Percentiles rank a stretch among this genome's conserved stretches.
Conservation (phyloP, 2,888 invertebrate genomes). For the Euzetes globulus region DNA sequence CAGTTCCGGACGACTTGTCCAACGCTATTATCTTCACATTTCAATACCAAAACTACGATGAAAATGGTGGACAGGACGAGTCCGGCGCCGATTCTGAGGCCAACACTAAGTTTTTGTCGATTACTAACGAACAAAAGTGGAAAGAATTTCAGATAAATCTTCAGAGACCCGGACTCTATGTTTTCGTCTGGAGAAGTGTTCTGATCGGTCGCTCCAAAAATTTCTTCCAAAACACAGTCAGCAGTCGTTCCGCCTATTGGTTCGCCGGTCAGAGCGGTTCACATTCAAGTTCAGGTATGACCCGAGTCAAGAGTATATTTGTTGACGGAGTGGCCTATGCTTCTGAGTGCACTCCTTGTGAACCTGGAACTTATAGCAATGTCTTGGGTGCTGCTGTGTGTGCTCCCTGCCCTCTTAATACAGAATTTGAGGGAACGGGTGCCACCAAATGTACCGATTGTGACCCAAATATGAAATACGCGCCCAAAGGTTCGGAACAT, state of each 20-base stretch:
- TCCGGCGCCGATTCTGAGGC: not conserved
- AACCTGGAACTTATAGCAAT: slow-evolving; percentile 50
- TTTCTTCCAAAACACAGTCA: not conserved
- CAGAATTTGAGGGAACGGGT: slow-evolving; percentile 48
- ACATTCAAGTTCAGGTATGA: slow-evolving; percentile 1
- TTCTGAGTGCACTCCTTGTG: slow-evolving; percentile 52
- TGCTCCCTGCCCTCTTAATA: slow-evolving; percentile 50
- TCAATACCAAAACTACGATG: slow-evolving; percentile 32
- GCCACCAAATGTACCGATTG: slow-evolving; percentile 50
- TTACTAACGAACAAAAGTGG: slow-evolving; percentile 33
- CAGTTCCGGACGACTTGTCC: slow-evolving; percentile 46
- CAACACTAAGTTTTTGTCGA: not conserved
- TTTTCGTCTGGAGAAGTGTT: slow-evolving; percentile 31
- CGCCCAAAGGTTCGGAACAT: slow-evolving; percentile 49
- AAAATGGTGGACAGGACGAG: not conserved
- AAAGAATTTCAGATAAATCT: slow-evolving; percentile 18
- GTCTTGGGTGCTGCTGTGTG: slow-evolving; percentile 48
- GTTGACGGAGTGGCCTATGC: slow-evolving; percentile 52
- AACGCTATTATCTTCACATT: slow-evolving; percentile 39
- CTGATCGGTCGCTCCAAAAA: slow-evolving; percentile 13
- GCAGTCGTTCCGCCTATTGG: not conserved
- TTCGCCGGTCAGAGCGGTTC: not conserved
- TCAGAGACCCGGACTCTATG: slow-evolving; percentile 31
- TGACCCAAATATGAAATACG: slow-evolving; percentile 47
- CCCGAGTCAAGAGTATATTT: slow-evolving; percentile 21